A percentile compares a stretch with the other conserved stretches of the same genome.
These are phyloP conservation scores for Hypsopygia costalis DNA, from an alignment of 2,888 invertebrate species.

Conservation along the genomic window DNA sequence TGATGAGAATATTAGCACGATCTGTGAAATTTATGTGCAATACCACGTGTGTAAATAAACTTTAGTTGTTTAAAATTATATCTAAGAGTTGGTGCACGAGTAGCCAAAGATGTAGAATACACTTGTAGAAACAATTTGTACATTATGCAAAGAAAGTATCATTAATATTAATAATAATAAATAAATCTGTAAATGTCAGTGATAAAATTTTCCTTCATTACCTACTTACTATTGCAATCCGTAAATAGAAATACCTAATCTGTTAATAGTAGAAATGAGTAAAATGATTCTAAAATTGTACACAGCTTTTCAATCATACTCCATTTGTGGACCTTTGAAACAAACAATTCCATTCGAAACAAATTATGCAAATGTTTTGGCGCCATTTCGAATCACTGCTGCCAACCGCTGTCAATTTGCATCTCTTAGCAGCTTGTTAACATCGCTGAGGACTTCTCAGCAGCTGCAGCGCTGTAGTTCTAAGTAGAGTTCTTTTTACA, in stretches of 20 bases:
- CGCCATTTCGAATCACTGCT: slow-evolving; percentile 70
- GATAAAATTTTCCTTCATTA: background rate
- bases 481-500: background rate
- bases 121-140: background rate
- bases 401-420: slow-evolving; percentile 73
- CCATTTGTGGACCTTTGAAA: slow-evolving; percentile 38
- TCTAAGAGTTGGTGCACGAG: too few species aligned
- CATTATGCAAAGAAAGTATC: too few species aligned
- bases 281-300: slow-evolving; percentile 36
- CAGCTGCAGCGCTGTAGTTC: slow-evolving; percentile 40
- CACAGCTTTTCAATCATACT: slow-evolving; percentile 53
- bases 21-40: too few species aligned
- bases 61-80: too few species aligned
- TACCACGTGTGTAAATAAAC: too few species aligned
- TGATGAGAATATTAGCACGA: too few species aligned
- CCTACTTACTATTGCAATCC: slow-evolving; percentile 2
- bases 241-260: background rate
- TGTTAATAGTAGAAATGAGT: slow-evolving; percentile 4
- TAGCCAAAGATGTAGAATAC: too few species aligned
- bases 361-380: slow-evolving; percentile 70
- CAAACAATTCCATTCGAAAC: slow-evolving; percentile 51
- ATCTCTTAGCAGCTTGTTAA: slow-evolving; percentile 69
- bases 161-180: too few species aligned
- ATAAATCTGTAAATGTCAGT: too few species aligned
- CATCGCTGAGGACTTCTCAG: slow-evolving; percentile 34